Evolutionary conservation across 2,113 vertebrate genomes (phyloP), one percentile per base, ranked within the genome.

Genomic region (Periophthalmodon schlosseri): DNA sequence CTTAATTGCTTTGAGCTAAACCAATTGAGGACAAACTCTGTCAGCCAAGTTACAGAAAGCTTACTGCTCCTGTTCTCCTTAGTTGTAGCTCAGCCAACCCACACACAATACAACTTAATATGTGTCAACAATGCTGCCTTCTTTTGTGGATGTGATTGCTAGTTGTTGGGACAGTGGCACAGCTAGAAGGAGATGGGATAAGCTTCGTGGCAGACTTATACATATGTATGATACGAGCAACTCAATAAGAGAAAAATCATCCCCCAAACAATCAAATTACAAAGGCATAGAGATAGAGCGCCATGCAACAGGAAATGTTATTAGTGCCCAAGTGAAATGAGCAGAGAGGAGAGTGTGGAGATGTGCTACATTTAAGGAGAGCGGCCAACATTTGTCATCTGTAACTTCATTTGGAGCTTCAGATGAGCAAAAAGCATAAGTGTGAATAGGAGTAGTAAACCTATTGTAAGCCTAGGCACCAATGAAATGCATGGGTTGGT

Each of bases 201-300:
- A 86, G 87, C 70, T 79, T 79, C 75, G 78, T 57, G 70, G 81
- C 80, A 77, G 81, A 89, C 87, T 93, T 92, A 91, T 92, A 92
- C 92, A 94, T 93, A 93, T 92, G 92, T 94, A 93, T 91, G 90
- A 91, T 89, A 75, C 50, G 46, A 78, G 79, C 88, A 94, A 93
- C 92, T 89, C 92, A 93, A 94, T 94, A 93, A 90, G 70, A 84
- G 86, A 77, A 82, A 81, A 87, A 89, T 89, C 90, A 84, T 75
- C 86, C 81, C 75, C 80, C 79, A 83, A 89, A 89, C 88, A 93
- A 94, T 93, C 78, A 87, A 88, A 93, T 94, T 94, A 93, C 74
- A 75, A 80, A 66, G 63, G 76, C 79, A 84, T 68, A 70, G 80
- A 92, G 84, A 90, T 77, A 91, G 81, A 88, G 80, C 83, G 77